A percentile compares a stretch with the other conserved stretches of the same genome.
Evolutionary conservation across 1,140 invertebrate genomes (phyloP).

Genomic region (Drosophila pseudoobscura): DNA sequence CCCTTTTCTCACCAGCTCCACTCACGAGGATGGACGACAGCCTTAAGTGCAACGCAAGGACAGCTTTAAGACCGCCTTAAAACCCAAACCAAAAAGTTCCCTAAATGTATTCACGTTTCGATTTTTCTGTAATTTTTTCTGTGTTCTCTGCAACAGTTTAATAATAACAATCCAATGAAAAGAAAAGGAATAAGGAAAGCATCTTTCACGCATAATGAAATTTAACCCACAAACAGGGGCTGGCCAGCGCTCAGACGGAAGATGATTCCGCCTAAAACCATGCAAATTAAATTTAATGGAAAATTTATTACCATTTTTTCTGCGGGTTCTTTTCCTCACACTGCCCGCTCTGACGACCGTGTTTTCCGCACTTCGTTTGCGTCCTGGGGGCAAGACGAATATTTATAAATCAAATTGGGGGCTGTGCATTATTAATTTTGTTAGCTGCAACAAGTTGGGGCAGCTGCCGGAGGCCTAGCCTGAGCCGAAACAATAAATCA

Average conservation of each 20-base stretch:
- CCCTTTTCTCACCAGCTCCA: background rate
- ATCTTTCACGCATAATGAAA: conserved; percentile 59
- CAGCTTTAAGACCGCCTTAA: conserved; percentile 11
- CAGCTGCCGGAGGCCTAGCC: background rate
- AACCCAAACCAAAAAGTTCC: background rate
- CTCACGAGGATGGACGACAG: background rate
- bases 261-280: conserved; percentile 70
- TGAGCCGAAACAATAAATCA: too few species aligned
- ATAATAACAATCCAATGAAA: background rate
- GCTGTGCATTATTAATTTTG: conserved; percentile 51
- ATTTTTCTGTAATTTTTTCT: background rate
- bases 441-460: conserved; percentile 47
- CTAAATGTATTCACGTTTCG: background rate
- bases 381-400: conserved; percentile 23
- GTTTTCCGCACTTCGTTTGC: conserved; percentile 8
- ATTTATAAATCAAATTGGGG: conserved; percentile 60
- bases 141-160: background rate
- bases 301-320: conserved; percentile 68
- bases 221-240: conserved; percentile 47
- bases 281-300: conserved; percentile 75
- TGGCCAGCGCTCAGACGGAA: conserved; percentile 27
- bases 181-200: conserved; percentile 4
- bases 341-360: background rate
- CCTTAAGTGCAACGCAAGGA: background rate
- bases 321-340: background rate